These are phyloP conservation scores for Alexandromys fortis DNA, from an alignment of 2,113 vertebrate genomes.

Conservation along the genomic window DNA sequence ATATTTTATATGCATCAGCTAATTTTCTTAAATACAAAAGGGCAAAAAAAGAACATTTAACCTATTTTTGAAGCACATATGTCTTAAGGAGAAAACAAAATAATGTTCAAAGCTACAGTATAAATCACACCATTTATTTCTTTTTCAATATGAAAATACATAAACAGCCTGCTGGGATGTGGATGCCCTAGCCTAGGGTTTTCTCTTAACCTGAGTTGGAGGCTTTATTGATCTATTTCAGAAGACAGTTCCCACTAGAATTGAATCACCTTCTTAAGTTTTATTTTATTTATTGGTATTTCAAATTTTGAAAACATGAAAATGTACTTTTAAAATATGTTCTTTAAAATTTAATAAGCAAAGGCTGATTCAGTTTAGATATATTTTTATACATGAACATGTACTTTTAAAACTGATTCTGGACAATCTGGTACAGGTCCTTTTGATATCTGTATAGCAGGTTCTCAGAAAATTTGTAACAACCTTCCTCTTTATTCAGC, in stretches of 20 bases:
- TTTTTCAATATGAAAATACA: constrained; percentile 46
- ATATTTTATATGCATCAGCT: constrained; percentile 41
- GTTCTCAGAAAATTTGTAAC: too few relatives aligned
- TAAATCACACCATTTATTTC: background rate
- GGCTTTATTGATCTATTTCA: constrained; percentile 56
- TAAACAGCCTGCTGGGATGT: constrained; percentile 48
- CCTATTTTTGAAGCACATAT: constrained; percentile 7
- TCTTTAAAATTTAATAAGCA: constrained; percentile 75
- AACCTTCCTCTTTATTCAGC: too few relatives aligned
- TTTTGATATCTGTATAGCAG: too few relatives aligned
- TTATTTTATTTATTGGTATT: constrained; percentile 72
- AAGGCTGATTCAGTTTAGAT: constrained; percentile 17
- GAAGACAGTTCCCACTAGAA: constrained; percentile 34
- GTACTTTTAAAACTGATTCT: constrained; percentile 30
- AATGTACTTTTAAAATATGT: constrained; percentile 61
- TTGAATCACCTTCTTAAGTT: constrained; percentile 42
- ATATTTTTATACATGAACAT: constrained; percentile 5
- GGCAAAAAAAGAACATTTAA: background rate
- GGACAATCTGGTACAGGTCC: background rate
- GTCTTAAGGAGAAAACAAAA: constrained; percentile 6
- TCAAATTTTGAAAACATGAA: constrained; percentile 61
- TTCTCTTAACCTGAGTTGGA: constrained; percentile 39
- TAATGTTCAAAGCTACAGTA: constrained; percentile 36
- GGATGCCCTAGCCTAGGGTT: background rate
- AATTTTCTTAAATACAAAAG: constrained; percentile 53